Percentiles rank a stretch among this genome's conserved stretches.
Evolutionary conservation across 2,888 invertebrate genomes (phyloP).

Genomic region (Apantesis nais): DNA sequence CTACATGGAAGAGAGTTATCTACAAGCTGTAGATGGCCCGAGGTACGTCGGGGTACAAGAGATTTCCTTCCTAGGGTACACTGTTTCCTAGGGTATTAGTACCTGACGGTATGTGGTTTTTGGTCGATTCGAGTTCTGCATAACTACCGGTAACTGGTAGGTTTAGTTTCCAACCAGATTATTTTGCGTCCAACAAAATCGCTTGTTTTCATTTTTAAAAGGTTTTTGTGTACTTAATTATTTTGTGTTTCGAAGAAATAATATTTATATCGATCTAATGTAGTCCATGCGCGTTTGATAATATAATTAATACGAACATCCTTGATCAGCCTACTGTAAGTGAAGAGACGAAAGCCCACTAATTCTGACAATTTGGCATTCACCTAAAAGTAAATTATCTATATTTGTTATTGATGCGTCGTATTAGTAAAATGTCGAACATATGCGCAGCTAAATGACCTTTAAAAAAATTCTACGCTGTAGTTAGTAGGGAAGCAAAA

Average conservation of each 20-base stretch:
- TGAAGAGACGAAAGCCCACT: neutral
- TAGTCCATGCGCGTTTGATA: neutral
- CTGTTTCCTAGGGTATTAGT: too few species aligned
- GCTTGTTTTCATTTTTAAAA: neutral
- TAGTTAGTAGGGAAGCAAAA: neutral
- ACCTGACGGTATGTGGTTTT: too few species aligned
- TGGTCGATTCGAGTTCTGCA: too few species aligned
- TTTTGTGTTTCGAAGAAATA: too few species aligned
- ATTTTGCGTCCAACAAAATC: too few species aligned
- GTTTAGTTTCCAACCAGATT: too few species aligned
- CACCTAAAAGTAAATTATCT: conserved; percentile 8
- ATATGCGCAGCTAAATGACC: conserved; percentile 4
- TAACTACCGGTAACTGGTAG: too few species aligned
- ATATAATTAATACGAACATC: neutral
- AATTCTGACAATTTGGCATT: neutral
- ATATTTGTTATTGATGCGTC: neutral
- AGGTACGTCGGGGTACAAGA: too few species aligned
- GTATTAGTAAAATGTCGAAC: neutral
- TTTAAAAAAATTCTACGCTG: conserved; percentile 3
- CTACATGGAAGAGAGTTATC: too few species aligned
- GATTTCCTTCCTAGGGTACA: too few species aligned
- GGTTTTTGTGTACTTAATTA: neutral
- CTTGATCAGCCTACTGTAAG: neutral
- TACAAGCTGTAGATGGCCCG: too few species aligned
- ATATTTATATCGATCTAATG: too few species aligned